Conservation (phyloP, 2,113 vertebrate genomes). For the Microtus richardsoni region DNA sequence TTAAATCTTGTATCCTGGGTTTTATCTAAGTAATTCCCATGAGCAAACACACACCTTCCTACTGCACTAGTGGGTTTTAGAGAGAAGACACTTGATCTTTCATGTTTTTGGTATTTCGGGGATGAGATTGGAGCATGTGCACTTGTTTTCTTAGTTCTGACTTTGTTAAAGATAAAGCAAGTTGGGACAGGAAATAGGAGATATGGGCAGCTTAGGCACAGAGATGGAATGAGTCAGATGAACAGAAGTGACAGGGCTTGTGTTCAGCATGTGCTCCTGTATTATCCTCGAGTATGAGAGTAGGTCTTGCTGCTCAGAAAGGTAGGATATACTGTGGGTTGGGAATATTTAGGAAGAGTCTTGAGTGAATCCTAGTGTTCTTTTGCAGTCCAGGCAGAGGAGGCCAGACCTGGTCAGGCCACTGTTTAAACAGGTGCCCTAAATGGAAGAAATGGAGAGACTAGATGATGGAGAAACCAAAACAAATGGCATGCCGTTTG, state of each 20-base stretch:
- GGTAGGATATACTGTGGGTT: background rate
- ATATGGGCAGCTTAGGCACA: background rate
- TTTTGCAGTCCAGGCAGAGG: background rate
- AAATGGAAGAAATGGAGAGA: background rate
- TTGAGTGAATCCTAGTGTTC: background rate
- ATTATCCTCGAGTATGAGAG: background rate
- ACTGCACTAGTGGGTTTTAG: background rate
- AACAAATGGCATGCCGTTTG: background rate
- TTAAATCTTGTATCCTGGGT: background rate
- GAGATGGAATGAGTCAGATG: background rate
- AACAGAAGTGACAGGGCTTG: background rate
- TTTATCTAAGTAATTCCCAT: background rate
- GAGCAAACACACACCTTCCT: background rate
- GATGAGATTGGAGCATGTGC: background rate
- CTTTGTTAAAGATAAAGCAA: background rate
- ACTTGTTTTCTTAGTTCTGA: background rate
- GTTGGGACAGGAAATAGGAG: background rate
- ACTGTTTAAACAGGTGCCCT: background rate
- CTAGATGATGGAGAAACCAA: background rate
- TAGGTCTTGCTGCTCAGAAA: background rate
- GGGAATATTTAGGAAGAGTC: background rate
- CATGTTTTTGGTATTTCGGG: background rate
- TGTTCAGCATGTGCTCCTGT: background rate
- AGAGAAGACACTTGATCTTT: background rate
- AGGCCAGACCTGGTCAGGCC: background rate